These are phyloP conservation scores for Heteromormyrus szaboi DNA, from an alignment of 2,797 vertebrate species.

Conservation along the genomic window DNA sequence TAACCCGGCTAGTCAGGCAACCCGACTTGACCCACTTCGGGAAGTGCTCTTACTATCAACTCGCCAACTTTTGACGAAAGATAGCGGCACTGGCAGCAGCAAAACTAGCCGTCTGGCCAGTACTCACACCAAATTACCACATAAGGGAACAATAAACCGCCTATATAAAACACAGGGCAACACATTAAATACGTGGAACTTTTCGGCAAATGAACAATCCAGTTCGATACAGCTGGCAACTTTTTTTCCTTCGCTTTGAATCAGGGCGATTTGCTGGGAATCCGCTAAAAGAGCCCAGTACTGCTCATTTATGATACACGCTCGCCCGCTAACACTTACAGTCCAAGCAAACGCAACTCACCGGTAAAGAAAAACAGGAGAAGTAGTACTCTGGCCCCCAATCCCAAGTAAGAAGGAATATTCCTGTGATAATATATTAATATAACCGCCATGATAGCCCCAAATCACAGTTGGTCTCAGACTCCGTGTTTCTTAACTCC, in stretches of 20 bases:
- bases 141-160: neutral
- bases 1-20: neutral
- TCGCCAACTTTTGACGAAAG: neutral
- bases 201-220: neutral
- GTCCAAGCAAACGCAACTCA: conserved; percentile 45
- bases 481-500: conserved; percentile 28
- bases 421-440: conserved; percentile 32
- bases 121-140: neutral
- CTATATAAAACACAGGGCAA: neutral
- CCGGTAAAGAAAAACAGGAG: conserved; percentile 50
- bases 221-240: neutral
- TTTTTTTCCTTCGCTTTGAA: neutral
- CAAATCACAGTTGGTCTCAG: conserved; percentile 27
- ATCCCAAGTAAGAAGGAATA: conserved; percentile 37
- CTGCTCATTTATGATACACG: no score
- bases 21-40: neutral
- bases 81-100: neutral
- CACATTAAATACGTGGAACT: neutral
- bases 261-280: neutral
- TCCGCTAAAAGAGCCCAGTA: neutral
- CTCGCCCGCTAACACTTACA: neutral
- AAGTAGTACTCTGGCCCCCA: conserved; percentile 43
- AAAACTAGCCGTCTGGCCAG: neutral
- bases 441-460: conserved; percentile 57
- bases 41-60: neutral